Base-by-base conservation (phyloP, 1,140 invertebrate genomes). In the Psilanteris sp. region DNA sequence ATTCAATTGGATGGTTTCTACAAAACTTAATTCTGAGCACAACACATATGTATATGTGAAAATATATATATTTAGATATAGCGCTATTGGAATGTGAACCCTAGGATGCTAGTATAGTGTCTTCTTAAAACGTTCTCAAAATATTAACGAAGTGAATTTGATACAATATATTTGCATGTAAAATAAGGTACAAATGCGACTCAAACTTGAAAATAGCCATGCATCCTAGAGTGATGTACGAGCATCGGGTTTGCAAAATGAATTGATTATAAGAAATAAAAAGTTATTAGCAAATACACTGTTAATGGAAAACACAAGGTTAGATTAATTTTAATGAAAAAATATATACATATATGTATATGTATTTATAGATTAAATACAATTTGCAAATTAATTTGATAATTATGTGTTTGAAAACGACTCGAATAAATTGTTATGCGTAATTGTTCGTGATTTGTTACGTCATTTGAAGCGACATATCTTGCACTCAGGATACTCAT, bases 1-100 rank as follows among this genome's bases (percentile, higher is more conserved):
- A 39, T 27, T 14, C 7, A 2, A 54, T 3, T 20, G 20, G n/a
- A 11, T 18, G 14, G 5, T 18, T 22, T 39, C 10, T 26, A 13
- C 44, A 27, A 36, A 29, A 26, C 34, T 27, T 37, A 26, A 81
- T 72, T 78, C 79, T 77, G 81, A 80, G 79, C 81, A 83, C 80
- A 79, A 79, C 79, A 34, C 68, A 68, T 64, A 59, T 55, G 48
- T 37, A 52, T 5, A 26, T 26, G n/a, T n/a, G n/a, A n/a, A n/a
- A n/a, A n/a, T n/a, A n/a, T n/a, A n/a, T n/a, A n/a, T n/a, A n/a
- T 20, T 3, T 5, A 20, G 24, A 73, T 70, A 64, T 6, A 44
- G 31, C 37, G 59, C 34, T 41, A 70, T 50, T 66, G 13, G 39
- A 68, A 62, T 66, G 34, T 55, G 54, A 54, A 62, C 55, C 64